Percentiles rank a stretch among this genome's conserved stretches.
Evolutionary conservation across 2,888 invertebrate species (phyloP).

Genomic region (Stenichneumon culpator): DNA sequence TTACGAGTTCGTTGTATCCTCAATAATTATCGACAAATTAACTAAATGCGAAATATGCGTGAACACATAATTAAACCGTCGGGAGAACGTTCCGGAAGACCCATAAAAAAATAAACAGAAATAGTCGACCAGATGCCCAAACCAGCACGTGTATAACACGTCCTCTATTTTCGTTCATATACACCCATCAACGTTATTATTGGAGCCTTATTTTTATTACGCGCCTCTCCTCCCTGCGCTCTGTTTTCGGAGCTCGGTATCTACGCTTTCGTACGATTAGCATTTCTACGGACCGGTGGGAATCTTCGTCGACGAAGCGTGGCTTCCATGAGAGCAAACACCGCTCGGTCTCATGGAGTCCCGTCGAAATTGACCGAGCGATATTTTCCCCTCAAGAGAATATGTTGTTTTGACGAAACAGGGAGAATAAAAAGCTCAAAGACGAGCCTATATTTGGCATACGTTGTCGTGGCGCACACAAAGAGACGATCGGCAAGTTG

Average conservation of each 20-base stretch:
- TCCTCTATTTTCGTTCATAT: not conserved
- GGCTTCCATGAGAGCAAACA: not conserved
- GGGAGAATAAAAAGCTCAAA: not conserved
- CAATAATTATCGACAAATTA: constrained; percentile 19
- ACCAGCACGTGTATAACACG: not conserved
- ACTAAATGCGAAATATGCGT: constrained; percentile 18
- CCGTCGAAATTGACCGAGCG: not conserved
- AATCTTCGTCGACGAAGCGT: not conserved
- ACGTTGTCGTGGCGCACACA: not conserved
- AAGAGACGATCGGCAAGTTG: constrained; percentile 23
- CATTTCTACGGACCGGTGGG: constrained; percentile 9
- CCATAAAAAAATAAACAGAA: not conserved
- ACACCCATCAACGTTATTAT: not conserved
- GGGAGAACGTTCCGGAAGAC: constrained; percentile 15
- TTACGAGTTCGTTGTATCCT: too few species aligned
- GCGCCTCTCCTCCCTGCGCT: not conserved
- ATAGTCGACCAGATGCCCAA: not conserved
- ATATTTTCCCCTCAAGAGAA: not conserved
- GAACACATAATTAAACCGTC: constrained; percentile 29
- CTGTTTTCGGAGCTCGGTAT: constrained; percentile 13
- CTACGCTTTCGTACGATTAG: constrained; percentile 32
- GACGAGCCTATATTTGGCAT: not conserved
- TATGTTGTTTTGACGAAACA: not conserved
- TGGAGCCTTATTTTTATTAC: constrained; percentile 20
- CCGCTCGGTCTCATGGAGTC: not conserved